phyloP scores from a whole-genome alignment of 2,113 vertebrate species.

The Salminus brasiliensis region DNA sequence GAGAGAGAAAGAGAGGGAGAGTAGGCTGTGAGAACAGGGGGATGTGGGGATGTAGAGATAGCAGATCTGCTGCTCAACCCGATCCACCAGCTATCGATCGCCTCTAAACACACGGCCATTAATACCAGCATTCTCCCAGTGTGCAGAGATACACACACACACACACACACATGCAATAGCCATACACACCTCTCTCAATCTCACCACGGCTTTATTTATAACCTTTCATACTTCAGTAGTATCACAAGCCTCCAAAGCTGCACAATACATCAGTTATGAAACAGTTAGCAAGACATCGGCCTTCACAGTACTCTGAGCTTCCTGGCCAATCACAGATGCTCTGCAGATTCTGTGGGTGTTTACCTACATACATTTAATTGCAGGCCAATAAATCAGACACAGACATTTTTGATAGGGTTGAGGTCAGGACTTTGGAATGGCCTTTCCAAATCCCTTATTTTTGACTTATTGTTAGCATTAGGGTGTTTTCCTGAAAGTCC shows the following conservation, averaged over 20 bases:
- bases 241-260: neutral
- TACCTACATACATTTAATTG: too few species aligned
- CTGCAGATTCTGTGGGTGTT: too few species aligned
- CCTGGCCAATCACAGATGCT: too few species aligned
- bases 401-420: too few species aligned
- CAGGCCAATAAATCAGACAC: too few species aligned
- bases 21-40: constrained; percentile 20
- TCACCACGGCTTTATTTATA: neutral
- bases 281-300: too few species aligned
- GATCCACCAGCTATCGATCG: constrained; percentile 39
- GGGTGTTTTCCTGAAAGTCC: too few species aligned
- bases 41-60: constrained; percentile 43
- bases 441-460: too few species aligned
- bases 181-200: neutral
- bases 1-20: neutral
- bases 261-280: neutral
- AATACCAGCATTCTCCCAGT: constrained; percentile 32
- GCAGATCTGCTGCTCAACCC: constrained; percentile 37
- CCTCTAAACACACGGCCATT: constrained; percentile 57
- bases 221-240: neutral
- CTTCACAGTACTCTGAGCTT: too few species aligned
- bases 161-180: neutral
- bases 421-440: too few species aligned
- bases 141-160: neutral
- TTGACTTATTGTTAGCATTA: too few species aligned